Evolutionary conservation across 2,113 vertebrate genomes (phyloP), one percentile per base, ranked within the genome.

Genomic region (Festucalex cinctus): DNA sequence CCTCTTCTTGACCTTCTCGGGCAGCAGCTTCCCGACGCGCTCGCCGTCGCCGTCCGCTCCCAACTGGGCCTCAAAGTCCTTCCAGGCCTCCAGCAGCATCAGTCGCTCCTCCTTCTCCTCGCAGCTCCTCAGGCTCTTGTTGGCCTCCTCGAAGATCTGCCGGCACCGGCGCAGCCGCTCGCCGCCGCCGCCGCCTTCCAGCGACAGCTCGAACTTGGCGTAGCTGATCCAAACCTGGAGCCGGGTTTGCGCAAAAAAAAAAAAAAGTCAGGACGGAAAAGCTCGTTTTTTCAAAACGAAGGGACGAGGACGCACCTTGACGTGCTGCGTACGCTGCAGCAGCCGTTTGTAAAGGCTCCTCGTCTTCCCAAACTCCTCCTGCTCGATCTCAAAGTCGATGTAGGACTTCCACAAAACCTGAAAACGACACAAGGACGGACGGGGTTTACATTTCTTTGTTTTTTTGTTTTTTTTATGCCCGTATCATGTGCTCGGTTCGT

Each of bases 401-500:
- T 98, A 98, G 28, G 97, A 97, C 81, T 99, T 99, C 97, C 97
- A 99, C 69, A 98, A 92, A 58, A 99, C 96, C 97, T 99, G 83
- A 63, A n/a, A n/a, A 70, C 69, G 24, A 65, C 28, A 64, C 16
- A 13, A 17, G 43, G 43, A 5, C 16, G 43, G 14, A 32, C 28
- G 28, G 28, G 28, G 28, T 32, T 32, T n/a, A n/a, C n/a, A n/a
- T n/a, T 32, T 32, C 28, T 4, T 32, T 32, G 2, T 32, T 32
- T 32, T n/a, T n/a, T n/a, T n/a, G n/a, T n/a, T n/a, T n/a, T n/a
- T n/a, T n/a, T n/a, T n/a, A n/a, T n/a, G n/a, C n/a, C n/a, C n/a
- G n/a, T n/a, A n/a, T n/a, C n/a, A n/a, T n/a, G n/a, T n/a, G n/a
- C n/a, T n/a, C n/a, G n/a, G n/a, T n/a, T n/a, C n/a, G n/a, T n/a